phyloP scores from a whole-genome alignment of 2,888 invertebrate species.

The Exephanes ischioxanthus region DNA sequence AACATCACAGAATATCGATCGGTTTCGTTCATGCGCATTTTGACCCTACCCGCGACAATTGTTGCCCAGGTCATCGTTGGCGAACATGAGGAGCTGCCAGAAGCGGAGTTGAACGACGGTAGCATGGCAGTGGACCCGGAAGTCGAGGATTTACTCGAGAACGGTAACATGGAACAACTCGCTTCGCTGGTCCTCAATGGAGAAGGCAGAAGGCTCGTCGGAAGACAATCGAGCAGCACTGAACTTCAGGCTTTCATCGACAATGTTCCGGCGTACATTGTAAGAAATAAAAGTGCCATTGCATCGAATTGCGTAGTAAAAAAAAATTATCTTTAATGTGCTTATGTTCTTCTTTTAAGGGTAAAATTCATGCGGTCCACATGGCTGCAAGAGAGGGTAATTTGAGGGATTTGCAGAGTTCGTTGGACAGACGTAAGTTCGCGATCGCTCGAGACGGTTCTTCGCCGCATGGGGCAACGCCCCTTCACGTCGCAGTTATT shows the following conservation, averaged over 20 bases:
- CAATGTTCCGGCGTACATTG: constrained; percentile 95
- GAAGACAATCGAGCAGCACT: constrained; percentile 89
- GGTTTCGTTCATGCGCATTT: constrained; percentile 73
- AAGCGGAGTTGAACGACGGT: constrained; percentile 77
- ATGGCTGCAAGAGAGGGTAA: constrained; percentile 94
- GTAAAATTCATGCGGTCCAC: constrained; percentile 96
- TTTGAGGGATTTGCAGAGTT: constrained; percentile 93
- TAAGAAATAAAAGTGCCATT: constrained; percentile 80
- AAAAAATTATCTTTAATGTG: background rate
- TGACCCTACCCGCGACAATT: constrained; percentile 58
- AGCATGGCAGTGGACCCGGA: constrained; percentile 86
- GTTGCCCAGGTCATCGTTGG: constrained; percentile 79
- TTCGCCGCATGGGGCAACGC: constrained; percentile 94
- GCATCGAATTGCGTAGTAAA: background rate
- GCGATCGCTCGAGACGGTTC: constrained; percentile 94
- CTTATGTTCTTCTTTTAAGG: constrained; percentile 85
- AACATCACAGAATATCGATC: constrained; percentile 76
- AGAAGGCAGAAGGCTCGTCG: constrained; percentile 92
- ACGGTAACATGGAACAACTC: constrained; percentile 95
- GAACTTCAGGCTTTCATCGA: constrained; percentile 95
- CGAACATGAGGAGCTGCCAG: constrained; percentile 77
- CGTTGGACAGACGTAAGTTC: constrained; percentile 95
- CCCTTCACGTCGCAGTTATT: constrained; percentile 94
- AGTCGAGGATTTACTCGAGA: constrained; percentile 89
- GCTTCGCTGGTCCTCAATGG: constrained; percentile 96